phyloP scores from a whole-genome alignment of 2,113 vertebrate species.

The Gopherus evgoodei region DNA sequence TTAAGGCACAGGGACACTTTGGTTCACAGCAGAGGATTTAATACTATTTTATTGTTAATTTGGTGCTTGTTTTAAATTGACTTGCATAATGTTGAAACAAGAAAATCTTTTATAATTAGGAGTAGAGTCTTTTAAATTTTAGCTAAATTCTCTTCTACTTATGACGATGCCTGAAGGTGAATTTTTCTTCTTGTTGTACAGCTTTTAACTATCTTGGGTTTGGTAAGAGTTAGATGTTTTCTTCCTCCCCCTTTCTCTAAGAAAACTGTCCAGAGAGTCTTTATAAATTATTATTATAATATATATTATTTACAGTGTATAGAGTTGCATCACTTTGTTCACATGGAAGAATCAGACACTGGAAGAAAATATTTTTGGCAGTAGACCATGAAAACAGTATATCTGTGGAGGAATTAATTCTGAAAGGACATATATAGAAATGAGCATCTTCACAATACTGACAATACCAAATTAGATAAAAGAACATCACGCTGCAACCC shows the following conservation, averaged over 20 bases:
- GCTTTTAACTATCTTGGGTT: slow-evolving; percentile 71
- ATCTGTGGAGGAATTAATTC: slow-evolving; percentile 24
- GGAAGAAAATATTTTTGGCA: slow-evolving; percentile 17
- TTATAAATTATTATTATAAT: slow-evolving; percentile 80
- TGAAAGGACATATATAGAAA: slow-evolving; percentile 22
- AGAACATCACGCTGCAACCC: background rate
- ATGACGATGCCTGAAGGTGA: slow-evolving; percentile 66
- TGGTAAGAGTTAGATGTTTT: slow-evolving; percentile 68
- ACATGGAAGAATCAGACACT: slow-evolving; percentile 42
- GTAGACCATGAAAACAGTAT: background rate
- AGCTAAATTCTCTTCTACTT: slow-evolving; percentile 70
- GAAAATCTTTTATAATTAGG: slow-evolving; percentile 76
- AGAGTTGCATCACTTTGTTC: slow-evolving; percentile 70
- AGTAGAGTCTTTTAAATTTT: slow-evolving; percentile 77
- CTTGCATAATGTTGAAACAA: slow-evolving; percentile 65
- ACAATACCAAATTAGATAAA: background rate
- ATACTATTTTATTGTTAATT: slow-evolving; percentile 71
- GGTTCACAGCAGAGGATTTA: slow-evolving; percentile 59
- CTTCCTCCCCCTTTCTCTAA: slow-evolving; percentile 46
- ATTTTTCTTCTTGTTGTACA: slow-evolving; percentile 72
- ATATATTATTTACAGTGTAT: slow-evolving; percentile 74
- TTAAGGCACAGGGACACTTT: slow-evolving; percentile 77
- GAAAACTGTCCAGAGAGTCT: slow-evolving; percentile 67
- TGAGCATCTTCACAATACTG: background rate
- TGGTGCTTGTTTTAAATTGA: slow-evolving; percentile 79